These are phyloP conservation scores for Heliconius cydno DNA, from an alignment of 2,888 invertebrate genomes.

Conservation along the genomic window DNA sequence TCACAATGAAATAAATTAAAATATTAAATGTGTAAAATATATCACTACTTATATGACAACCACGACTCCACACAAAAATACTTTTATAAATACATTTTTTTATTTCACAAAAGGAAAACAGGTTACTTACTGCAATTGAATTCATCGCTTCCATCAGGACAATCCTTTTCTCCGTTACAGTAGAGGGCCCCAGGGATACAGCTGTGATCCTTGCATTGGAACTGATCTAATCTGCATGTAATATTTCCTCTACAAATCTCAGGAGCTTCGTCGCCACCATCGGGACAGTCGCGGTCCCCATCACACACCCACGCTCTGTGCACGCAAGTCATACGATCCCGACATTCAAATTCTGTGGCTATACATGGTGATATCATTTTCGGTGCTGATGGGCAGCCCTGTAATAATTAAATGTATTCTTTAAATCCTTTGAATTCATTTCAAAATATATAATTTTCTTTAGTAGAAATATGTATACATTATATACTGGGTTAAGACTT, in stretches of 20 bases:
- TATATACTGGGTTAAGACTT: not conserved
- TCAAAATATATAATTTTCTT: not conserved
- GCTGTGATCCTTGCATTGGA: conserved; percentile 91
- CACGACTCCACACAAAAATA: not conserved
- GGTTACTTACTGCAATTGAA: conserved; percentile 87
- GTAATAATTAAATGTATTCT: conserved; percentile 52
- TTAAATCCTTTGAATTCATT: not conserved
- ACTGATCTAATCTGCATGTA: conserved; percentile 93
- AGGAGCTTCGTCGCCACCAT: conserved; percentile 90
- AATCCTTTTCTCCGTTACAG: conserved; percentile 92
- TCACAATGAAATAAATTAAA: not conserved
- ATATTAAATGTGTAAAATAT: not conserved
- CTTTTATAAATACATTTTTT: no score
- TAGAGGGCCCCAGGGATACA: conserved; percentile 92
- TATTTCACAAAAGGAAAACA: not conserved
- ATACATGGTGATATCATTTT: conserved; percentile 86
- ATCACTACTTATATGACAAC: not conserved
- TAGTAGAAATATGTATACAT: not conserved
- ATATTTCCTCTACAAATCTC: conserved; percentile 86
- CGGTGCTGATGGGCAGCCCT: conserved; percentile 85
- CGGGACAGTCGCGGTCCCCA: conserved; percentile 91
- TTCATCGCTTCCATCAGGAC: conserved; percentile 94
- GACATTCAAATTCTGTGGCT: conserved; percentile 89
- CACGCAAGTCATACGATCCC: conserved; percentile 91
- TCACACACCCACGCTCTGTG: conserved; percentile 93